phyloP scores from a whole-genome alignment of 1,140 invertebrate species.

The Popillia japonica region DNA sequence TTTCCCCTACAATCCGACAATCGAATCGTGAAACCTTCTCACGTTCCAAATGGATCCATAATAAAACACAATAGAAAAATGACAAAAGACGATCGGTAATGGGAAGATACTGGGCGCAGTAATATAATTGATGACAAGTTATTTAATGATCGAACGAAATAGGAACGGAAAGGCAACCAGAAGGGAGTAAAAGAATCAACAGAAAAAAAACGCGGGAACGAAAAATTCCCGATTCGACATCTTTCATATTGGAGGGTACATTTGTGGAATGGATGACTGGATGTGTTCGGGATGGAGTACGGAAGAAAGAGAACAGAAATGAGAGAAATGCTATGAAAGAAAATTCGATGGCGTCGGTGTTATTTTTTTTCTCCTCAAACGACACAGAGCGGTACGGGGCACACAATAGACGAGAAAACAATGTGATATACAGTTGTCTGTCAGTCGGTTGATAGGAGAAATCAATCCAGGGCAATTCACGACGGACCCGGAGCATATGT shows the following conservation, averaged over 20 bases:
- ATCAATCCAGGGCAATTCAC: conserved; percentile 29
- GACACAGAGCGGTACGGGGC: not conserved
- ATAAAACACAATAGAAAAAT: conserved; percentile 16
- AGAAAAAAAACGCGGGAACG: not conserved
- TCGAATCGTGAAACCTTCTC: conserved; percentile 9
- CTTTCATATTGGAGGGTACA: not conserved
- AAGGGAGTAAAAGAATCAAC: not conserved
- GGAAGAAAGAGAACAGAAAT: not conserved
- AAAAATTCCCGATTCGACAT: not conserved
- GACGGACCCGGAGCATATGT: conserved; percentile 8
- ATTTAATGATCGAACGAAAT: conserved; percentile 22
- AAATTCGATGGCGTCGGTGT: not conserved
- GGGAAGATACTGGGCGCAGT: conserved; percentile 10
- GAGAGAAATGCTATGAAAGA: conserved; percentile 5
- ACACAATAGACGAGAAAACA: conserved; percentile 23
- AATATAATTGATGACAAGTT: conserved; percentile 30
- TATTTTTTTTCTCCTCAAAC: conserved; percentile 18
- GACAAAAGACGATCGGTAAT: conserved; percentile 31
- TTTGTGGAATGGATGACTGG: not conserved
- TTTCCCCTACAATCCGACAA: not conserved
- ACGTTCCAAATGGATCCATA: conserved; percentile 7
- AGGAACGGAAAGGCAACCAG: not conserved
- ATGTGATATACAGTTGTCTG: conserved; percentile 22
- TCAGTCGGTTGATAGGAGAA: conserved; percentile 31
- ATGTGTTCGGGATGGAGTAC: not conserved